Evolutionary conservation across 2,797 vertebrate genomes (phyloP).

Genomic region (Triplophysa yarkandensis): DNA sequence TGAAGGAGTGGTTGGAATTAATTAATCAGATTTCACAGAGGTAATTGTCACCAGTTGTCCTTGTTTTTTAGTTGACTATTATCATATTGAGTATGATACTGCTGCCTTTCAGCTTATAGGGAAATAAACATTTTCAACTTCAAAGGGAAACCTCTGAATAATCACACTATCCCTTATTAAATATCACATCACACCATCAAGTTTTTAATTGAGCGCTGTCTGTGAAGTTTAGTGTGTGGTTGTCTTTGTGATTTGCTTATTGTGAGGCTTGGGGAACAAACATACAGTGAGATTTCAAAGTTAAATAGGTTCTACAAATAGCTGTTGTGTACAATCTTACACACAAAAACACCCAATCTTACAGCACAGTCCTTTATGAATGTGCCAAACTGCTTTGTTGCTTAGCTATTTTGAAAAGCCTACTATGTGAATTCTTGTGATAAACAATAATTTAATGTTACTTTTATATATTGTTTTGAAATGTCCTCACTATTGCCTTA

Average conservation of each 20-base stretch:
- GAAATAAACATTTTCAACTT: slow-evolving; percentile 64
- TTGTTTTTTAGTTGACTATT: background rate
- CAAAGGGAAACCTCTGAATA: slow-evolving; percentile 16
- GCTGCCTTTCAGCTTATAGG: slow-evolving; percentile 10
- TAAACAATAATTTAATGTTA: too few relatives aligned
- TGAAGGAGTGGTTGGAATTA: slow-evolving; percentile 24
- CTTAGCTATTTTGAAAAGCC: too few relatives aligned
- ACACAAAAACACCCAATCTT: too few relatives aligned
- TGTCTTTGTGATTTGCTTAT: background rate
- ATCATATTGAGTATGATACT: slow-evolving; percentile 31
- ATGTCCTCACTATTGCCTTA: too few relatives aligned
- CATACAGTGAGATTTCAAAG: too few relatives aligned
- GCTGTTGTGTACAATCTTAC: too few relatives aligned
- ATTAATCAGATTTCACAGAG: slow-evolving; percentile 56
- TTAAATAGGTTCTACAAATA: too few relatives aligned
- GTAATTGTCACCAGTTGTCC: too few relatives aligned
- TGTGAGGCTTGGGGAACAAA: background rate
- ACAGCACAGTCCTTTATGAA: too few relatives aligned
- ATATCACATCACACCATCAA: slow-evolving; percentile 54
- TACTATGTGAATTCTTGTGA: too few relatives aligned
- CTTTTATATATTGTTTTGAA: too few relatives aligned
- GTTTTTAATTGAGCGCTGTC: slow-evolving; percentile 65
- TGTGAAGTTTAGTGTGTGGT: slow-evolving; percentile 39
- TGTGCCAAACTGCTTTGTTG: too few relatives aligned
- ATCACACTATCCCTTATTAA: slow-evolving; percentile 44